Conservation (phyloP, 2,888 invertebrate genomes). For the Gastracanthus pulcherrimus region DNA sequence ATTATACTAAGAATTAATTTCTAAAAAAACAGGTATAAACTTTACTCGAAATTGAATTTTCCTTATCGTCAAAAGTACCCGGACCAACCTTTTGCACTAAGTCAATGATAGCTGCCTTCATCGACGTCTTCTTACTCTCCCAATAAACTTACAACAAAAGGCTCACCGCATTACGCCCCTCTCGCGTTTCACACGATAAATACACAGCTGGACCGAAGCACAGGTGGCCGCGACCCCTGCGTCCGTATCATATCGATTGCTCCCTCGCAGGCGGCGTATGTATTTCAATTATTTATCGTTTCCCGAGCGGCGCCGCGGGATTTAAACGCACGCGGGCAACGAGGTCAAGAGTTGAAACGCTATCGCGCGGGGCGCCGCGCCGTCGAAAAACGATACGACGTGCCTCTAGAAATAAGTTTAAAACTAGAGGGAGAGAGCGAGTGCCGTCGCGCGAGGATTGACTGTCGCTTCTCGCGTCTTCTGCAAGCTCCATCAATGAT, state of each 20-base stretch:
- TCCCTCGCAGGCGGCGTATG: not conserved
- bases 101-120: not conserved
- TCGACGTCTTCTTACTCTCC: not conserved
- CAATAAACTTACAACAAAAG: not conserved
- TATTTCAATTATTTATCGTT: slow-evolving; percentile 38
- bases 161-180: too few species aligned
- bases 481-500: slow-evolving; percentile 18
- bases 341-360: slow-evolving; percentile 29
- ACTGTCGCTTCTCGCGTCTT: not conserved
- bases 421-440: not conserved
- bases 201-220: not conserved
- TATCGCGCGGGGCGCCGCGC: not conserved
- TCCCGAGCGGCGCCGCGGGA: not conserved
- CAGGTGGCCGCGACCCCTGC: too few species aligned
- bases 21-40: too few species aligned
- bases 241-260: slow-evolving; percentile 5
- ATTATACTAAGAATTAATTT: too few species aligned
- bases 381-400: not conserved
- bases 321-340: not conserved
- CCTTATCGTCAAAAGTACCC: too few species aligned
- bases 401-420: not conserved
- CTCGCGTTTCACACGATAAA: too few species aligned
- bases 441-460: not conserved
- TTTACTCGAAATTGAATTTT: too few species aligned
- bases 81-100: too few species aligned